Conservation (phyloP, 2,888 invertebrate genomes). For the Xestia sexstrigata region DNA sequence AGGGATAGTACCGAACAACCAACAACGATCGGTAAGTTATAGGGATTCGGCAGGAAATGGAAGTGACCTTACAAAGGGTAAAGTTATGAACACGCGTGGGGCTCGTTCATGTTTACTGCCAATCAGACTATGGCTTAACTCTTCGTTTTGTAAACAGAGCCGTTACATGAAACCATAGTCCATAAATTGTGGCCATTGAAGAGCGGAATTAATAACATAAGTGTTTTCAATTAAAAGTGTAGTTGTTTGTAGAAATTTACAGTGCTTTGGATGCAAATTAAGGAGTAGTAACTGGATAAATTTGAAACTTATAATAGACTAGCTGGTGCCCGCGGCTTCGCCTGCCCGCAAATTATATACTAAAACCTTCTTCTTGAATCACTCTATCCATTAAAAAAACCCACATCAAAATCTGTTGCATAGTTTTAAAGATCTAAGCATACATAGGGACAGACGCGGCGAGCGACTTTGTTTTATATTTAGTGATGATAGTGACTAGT, state of each 20-base stretch:
- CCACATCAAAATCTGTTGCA: too few relatives aligned
- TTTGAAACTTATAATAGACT: not conserved
- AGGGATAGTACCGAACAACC: not conserved
- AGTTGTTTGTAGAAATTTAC: not conserved
- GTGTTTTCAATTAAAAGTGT: conserved; percentile 4
- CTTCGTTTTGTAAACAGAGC: conserved; percentile 37
- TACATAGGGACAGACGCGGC: too few relatives aligned
- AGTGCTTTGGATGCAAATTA: not conserved
- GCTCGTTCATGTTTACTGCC: conserved; percentile 43
- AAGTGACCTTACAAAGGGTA: conserved; percentile 19
- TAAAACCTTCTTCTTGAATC: too few relatives aligned
- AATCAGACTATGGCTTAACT: conserved; percentile 44
- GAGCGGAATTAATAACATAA: conserved; percentile 30
- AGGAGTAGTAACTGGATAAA: not conserved
- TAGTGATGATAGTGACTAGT: too few relatives aligned
- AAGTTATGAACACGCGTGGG: conserved; percentile 51
- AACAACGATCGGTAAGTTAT: conserved; percentile 17
- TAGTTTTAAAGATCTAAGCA: too few relatives aligned
- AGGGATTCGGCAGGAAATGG: not conserved
- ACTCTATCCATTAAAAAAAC: too few relatives aligned
- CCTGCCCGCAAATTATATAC: too few relatives aligned
- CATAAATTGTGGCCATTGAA: conserved; percentile 44
- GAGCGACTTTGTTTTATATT: too few relatives aligned
- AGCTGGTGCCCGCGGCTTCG: too few relatives aligned
- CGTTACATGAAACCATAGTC: conserved; percentile 38